These are phyloP conservation scores for Sylvilagus floridanus DNA, from an alignment of 2,797 vertebrate species.

Conservation along the genomic window DNA sequence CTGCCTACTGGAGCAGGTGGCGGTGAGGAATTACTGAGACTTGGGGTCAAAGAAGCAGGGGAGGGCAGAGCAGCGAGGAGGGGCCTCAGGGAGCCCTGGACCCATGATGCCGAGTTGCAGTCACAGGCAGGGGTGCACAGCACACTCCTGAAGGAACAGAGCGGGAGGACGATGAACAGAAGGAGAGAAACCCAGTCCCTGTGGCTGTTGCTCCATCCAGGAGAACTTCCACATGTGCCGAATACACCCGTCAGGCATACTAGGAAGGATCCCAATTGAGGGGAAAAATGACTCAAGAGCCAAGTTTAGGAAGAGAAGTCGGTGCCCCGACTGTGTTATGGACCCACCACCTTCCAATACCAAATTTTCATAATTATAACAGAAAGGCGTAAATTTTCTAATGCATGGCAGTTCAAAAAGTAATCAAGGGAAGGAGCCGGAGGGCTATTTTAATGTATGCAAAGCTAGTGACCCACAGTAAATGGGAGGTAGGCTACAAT, in stretches of 20 bases:
- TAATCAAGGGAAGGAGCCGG: slow-evolving; percentile 98
- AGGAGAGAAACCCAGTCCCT: slow-evolving; percentile 36
- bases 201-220: slow-evolving; percentile 77
- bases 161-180: slow-evolving; percentile 59
- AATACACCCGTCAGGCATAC: slow-evolving; percentile 74
- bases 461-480: slow-evolving; percentile 98
- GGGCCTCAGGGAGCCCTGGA: background rate
- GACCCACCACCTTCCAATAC: slow-evolving; percentile 92
- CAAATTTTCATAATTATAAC: slow-evolving; percentile 97
- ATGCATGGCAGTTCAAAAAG: slow-evolving; percentile 96
- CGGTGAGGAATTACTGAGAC: slow-evolving; percentile 67
- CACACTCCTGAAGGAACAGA: slow-evolving; percentile 15
- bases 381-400: slow-evolving; percentile 96
- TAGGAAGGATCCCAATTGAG: slow-evolving; percentile 67
- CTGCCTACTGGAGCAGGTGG: background rate
- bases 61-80: background rate
- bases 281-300: slow-evolving; percentile 68
- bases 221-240: slow-evolving; percentile 76
- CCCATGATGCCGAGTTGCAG: slow-evolving; percentile 59
- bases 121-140: background rate
- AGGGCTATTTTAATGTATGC: slow-evolving; percentile 99
- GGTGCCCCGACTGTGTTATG: slow-evolving; percentile 88
- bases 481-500: slow-evolving; percentile 95
- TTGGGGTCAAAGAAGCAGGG: slow-evolving; percentile 60
- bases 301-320: slow-evolving; percentile 68